Conservation (phyloP, 1,140 invertebrate genomes). For the Hylyphantes graminicola region DNA sequence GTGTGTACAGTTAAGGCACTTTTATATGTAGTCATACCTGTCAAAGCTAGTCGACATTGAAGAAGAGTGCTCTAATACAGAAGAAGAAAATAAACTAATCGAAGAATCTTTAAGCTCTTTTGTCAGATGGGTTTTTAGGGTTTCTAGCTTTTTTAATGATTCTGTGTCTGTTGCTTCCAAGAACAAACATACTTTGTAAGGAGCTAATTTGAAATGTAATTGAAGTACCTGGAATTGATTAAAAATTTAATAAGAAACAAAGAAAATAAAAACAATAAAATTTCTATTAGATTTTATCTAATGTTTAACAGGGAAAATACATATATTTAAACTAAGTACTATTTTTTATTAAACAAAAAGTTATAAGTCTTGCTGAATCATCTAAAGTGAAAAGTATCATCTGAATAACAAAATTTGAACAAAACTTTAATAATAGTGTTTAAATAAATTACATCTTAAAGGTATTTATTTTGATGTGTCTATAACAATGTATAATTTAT, state of each 20-base stretch:
- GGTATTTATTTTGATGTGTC: no score
- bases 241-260: not conserved
- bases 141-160: constrained; percentile 6
- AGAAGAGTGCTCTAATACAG: not conserved
- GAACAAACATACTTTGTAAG: constrained; percentile 35
- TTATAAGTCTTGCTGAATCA: no score
- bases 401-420: no score
- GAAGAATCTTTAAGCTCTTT: constrained; percentile 17
- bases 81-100: constrained; percentile 4
- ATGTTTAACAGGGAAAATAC: no score
- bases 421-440: no score
- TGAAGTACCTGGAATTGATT: constrained; percentile 33
- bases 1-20: not conserved
- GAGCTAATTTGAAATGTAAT: constrained; percentile 37
- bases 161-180: not conserved
- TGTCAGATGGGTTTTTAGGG: not conserved
- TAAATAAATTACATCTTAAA: no score
- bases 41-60: not conserved
- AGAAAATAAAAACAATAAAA: not conserved
- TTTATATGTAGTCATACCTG: not conserved
- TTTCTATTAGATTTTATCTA: not conserved
- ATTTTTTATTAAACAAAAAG: no score
- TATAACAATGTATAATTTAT: no score
- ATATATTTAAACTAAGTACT: no score
- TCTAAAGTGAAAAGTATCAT: no score